Evolutionary conservation across 2,888 invertebrate genomes (phyloP).

Genomic region (Amiota communis): DNA sequence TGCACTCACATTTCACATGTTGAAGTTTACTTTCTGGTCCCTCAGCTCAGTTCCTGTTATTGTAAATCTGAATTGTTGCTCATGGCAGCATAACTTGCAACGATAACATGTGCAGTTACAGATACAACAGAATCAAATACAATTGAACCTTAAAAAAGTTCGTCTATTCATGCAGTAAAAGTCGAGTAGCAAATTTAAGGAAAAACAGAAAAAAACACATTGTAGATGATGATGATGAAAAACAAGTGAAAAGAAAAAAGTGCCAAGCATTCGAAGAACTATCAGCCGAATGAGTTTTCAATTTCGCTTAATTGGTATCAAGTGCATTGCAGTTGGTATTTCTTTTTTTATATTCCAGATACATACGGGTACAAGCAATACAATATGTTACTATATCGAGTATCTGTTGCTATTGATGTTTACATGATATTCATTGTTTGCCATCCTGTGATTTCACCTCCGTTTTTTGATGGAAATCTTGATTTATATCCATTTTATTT

Average conservation of each 20-base stretch:
- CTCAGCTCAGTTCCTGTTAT: neutral
- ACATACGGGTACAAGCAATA: no score
- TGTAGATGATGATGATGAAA: no score
- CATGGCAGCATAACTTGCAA: neutral
- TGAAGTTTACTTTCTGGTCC: neutral
- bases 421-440: neutral
- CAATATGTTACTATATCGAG: neutral
- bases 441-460: neutral
- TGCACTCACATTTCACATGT: neutral
- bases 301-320: constrained; percentile 33
- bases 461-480: no score
- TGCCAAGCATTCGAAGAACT: neutral
- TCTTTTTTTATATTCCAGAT: neutral
- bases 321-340: constrained; percentile 19
- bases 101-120: neutral
- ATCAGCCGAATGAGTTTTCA: constrained; percentile 29
- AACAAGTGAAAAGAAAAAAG: neutral
- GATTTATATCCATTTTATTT: no score
- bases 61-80: constrained; percentile 2
- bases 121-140: neutral
- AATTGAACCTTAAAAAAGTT: neutral
- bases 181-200: neutral
- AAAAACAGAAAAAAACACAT: no score
- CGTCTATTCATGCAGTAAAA: constrained; percentile 6
- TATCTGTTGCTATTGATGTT: neutral